Percentiles rank a stretch among this genome's conserved stretches.
Conservation (phyloP, 2,113 vertebrate genomes). For the Castor canadensis region DNA sequence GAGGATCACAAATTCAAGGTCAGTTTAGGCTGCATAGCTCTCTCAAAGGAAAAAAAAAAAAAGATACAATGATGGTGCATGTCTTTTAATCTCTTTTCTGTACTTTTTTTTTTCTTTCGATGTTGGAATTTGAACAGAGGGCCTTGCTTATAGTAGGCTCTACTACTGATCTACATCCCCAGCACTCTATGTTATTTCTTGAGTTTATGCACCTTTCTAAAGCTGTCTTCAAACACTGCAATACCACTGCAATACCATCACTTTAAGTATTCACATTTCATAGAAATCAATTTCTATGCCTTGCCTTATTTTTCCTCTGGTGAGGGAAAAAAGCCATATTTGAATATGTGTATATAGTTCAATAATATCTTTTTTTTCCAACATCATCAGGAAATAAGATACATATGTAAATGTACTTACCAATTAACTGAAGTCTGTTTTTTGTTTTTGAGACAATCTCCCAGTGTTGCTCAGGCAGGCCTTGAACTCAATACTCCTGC, state of each 20-base stretch:
- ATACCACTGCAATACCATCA: constrained; percentile 35
- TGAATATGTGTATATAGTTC: not conserved
- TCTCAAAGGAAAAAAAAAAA: not conserved
- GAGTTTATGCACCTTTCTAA: constrained; percentile 33
- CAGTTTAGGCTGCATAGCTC: not conserved
- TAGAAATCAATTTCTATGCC: constrained; percentile 34
- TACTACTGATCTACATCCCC: no score
- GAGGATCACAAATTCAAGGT: not conserved
- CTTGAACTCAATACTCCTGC: not conserved
- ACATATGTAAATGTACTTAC: not conserved
- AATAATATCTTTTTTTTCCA: constrained; percentile 25
- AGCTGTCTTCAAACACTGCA: constrained; percentile 46
- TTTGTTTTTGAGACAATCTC: not conserved
- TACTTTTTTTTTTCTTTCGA: no score
- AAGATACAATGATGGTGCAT: not conserved
- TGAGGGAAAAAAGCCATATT: constrained; percentile 4
- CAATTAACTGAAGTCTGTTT: constrained; percentile 28
- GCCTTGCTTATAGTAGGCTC: no score
- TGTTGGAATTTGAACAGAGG: no score
- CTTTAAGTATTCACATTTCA: constrained; percentile 37
- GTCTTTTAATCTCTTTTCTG: not conserved
- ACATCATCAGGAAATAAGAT: constrained; percentile 36
- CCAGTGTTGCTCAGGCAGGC: not conserved
- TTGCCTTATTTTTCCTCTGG: constrained; percentile 50
- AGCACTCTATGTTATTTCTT: not conserved